phyloP scores from a whole-genome alignment of 2,797 vertebrate genomes.

The Sebastolobus alascanus region DNA sequence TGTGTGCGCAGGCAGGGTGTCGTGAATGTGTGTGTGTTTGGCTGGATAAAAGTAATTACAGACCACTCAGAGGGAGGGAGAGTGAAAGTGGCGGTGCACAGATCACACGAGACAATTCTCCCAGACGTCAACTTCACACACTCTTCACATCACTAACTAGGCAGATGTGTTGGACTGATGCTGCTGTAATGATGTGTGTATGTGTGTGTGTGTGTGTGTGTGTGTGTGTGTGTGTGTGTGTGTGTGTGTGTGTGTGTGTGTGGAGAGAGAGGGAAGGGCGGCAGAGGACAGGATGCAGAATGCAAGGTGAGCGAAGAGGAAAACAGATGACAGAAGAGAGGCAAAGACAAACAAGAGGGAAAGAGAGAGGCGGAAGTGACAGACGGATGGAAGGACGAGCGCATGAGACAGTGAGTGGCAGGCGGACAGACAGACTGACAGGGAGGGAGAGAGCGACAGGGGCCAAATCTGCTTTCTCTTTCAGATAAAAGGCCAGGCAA shows the following conservation, averaged over 20 bases:
- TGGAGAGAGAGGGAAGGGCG: neutral
- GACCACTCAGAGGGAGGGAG: conserved; percentile 52
- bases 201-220: conserved; percentile 11
- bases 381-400: conserved; percentile 46
- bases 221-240: conserved; percentile 24
- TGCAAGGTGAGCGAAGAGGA: conserved; percentile 36
- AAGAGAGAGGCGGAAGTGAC: conserved; percentile 48
- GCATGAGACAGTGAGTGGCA: conserved; percentile 55
- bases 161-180: conserved; percentile 61
- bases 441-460: conserved; percentile 73
- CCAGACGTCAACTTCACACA: conserved; percentile 45
- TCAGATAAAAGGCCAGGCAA: conserved; percentile 77
- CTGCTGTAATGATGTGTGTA: conserved; percentile 58
- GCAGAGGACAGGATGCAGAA: conserved; percentile 28
- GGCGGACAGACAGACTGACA: conserved; percentile 67
- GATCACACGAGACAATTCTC: conserved; percentile 67
- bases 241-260: conserved; percentile 11
- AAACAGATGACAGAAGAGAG: conserved; percentile 44
- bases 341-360: conserved; percentile 48
- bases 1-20: conserved; percentile 9
- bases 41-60: conserved; percentile 72
- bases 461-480: conserved; percentile 70
- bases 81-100: conserved; percentile 49
- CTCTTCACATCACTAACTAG: conserved; percentile 65
- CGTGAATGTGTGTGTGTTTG: conserved; percentile 26